Base-by-base conservation (phyloP, 2,113 vertebrate genomes). In the Leuciscus idus region DNA sequence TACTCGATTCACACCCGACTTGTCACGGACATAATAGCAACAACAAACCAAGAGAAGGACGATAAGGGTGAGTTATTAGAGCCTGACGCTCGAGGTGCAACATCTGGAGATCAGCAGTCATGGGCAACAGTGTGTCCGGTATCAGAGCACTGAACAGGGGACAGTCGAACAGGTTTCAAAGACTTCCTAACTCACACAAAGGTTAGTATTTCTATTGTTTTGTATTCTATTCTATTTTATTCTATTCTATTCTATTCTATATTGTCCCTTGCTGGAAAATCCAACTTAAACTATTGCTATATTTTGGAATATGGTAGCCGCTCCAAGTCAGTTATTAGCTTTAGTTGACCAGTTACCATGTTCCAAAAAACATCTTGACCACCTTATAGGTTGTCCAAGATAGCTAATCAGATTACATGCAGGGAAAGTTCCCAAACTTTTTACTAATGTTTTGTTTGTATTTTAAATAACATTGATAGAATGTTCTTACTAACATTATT, bases 81-180 rank as follows among this genome's bases (percentile, higher is more conserved):
- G 74, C n/a, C 30, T 39, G 61, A 57, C 64, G 59, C 79, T 64
- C 12, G 50, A 73, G 59, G 68, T 9, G 33, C 68, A 86, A 86
- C 88, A 88, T 85, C 87, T 85, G 78, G 64, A 79, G 21, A 73
- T 43, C 36, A 15, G 70, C 80, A 82, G 81, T 48, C 90, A 94
- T 94, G 94, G 93, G 93, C 72, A 93, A 90, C 74, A 92, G 89
- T 36, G 93, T 94, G 13, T 91, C 90, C 13, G 88, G 83, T 8
- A 76, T 93, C n/a, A 90, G 90, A 43, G 86, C 91, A 33, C 89
- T 93, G 46, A 93, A 93, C 0, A 92, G 88, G 84, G 92, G 92
- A 84, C 91, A 90, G 21, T 89, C 93, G 77, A 90, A 89, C 84
- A 90, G 90, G 26, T 94, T 94, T 59, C 91, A 92, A 46, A 88